These are phyloP conservation scores for Chelonus formosanus DNA, from an alignment of 2,888 invertebrate species.

Conservation along the genomic window DNA sequence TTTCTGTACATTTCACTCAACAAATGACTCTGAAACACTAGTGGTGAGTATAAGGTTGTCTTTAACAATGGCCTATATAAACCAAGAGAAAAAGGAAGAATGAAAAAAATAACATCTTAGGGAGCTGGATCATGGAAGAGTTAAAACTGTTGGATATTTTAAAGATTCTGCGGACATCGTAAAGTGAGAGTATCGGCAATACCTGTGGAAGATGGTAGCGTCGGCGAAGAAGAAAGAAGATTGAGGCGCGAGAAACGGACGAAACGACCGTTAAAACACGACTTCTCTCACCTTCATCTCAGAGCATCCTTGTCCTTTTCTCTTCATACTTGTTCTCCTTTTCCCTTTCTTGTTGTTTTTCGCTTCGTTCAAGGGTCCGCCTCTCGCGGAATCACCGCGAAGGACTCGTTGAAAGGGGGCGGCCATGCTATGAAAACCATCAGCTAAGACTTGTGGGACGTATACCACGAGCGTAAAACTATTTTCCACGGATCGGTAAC, in stretches of 20 bases:
- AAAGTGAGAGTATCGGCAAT: slow-evolving; percentile 37
- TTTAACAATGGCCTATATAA: too few species aligned
- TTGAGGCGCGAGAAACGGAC: slow-evolving; percentile 45
- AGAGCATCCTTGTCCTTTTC: slow-evolving; percentile 20
- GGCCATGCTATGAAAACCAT: slow-evolving; percentile 27
- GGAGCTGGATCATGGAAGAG: slow-evolving; percentile 20
- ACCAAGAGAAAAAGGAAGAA: slow-evolving; percentile 33
- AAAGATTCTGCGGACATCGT: slow-evolving; percentile 45
- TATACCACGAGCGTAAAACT: slow-evolving; percentile 8
- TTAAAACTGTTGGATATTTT: slow-evolving; percentile 38
- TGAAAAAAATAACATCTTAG: slow-evolving; percentile 19
- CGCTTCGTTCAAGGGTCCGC: slow-evolving; percentile 33
- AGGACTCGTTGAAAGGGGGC: slow-evolving; percentile 35
- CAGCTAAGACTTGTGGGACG: neutral
- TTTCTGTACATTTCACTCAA: too few species aligned
- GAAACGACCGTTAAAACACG: slow-evolving; percentile 42
- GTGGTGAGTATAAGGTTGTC: neutral
- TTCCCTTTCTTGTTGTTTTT: slow-evolving; percentile 36
- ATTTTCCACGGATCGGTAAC: slow-evolving; percentile 26
- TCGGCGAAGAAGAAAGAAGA: slow-evolving; percentile 47
- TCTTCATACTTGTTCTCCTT: slow-evolving; percentile 32
- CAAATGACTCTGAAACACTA: neutral
- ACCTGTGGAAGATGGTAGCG: slow-evolving; percentile 43
- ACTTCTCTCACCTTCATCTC: slow-evolving; percentile 35
- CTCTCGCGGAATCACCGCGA: slow-evolving; percentile 37